Evolutionary conservation across 2,888 invertebrate species (phyloP), one percentile per base, ranked within the genome.

Genomic region (Drosophila koepferae): DNA sequence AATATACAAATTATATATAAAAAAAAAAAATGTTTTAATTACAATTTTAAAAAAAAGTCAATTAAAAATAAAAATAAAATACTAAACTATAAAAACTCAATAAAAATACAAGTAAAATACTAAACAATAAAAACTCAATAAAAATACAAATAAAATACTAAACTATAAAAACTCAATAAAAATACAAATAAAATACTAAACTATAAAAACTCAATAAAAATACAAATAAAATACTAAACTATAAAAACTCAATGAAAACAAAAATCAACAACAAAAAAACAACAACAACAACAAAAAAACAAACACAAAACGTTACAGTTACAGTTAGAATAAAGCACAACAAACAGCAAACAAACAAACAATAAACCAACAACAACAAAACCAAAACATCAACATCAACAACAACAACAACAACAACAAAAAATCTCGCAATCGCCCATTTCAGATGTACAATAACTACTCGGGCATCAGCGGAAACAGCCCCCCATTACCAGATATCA

Each of bases 391-490:
- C 34, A 79, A 86, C 77, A 34, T 14, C 44, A 51, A 51, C 34
- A 51, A 18, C 53, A 53, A 36, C 53, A 54, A 54, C 87, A 87
- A 85, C 23, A 23, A 20, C n/a, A n/a, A n/a, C n/a, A n/a, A 20
- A 55, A 55, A 55, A 55, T 55, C 85, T 91, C 92, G 90, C 90
- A 92, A 93, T 92, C 92, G 92, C 91, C 92, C 91, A 91, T 93
- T 93, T 93, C 93, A 93, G 93, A 93, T 93, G 93, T 93, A 92
- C 91, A 92, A 92, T 92, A 92, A 91, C 91, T 92, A 89, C 91
- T 86, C 92, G 81, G 88, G 91, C 75, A 64, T 90, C 80, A 80
- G 74, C 83, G 92, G 93, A 90, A 93, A 93, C 81, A 93, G 93
- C 80, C 93, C 93, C 79, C 92, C 93, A 82, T 86, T 93, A 86